phyloP scores from a whole-genome alignment of 2,797 vertebrate species.

The Helostoma temminkii region DNA sequence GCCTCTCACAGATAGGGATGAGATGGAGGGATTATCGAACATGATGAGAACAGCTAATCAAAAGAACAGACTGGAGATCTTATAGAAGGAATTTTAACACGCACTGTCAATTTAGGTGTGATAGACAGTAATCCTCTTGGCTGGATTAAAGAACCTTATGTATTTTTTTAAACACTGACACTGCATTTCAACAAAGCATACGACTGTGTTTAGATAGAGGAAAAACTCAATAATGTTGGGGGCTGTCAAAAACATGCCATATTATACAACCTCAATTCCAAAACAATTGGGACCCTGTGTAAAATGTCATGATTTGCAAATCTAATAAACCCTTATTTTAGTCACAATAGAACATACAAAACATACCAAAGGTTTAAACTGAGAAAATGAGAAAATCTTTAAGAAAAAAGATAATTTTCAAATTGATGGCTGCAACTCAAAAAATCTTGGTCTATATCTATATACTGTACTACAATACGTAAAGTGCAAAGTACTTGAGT shows the following conservation, averaged over 20 bases:
- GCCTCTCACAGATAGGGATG: slow-evolving; percentile 59
- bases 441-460: no score
- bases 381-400: no score
- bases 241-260: not conserved
- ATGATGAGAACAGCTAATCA: slow-evolving; percentile 68
- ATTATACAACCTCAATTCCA: no score
- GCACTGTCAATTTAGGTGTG: slow-evolving; percentile 7
- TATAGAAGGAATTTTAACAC: slow-evolving; percentile 43
- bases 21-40: slow-evolving; percentile 69
- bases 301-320: no score
- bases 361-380: no score
- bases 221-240: not conserved
- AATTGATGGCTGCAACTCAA: no score
- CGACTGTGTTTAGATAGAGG: not conserved
- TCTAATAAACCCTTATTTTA: no score
- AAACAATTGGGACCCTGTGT: no score
- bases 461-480: no score
- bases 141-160: slow-evolving; percentile 30
- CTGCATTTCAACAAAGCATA: not conserved
- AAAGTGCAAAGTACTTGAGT: no score
- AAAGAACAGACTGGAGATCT: slow-evolving; percentile 47
- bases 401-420: no score
- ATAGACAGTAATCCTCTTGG: slow-evolving; percentile 19
- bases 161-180: slow-evolving; percentile 11
- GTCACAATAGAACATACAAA: no score